Conservation (phyloP, 1,140 invertebrate species). For the Triops longicaudatus region DNA sequence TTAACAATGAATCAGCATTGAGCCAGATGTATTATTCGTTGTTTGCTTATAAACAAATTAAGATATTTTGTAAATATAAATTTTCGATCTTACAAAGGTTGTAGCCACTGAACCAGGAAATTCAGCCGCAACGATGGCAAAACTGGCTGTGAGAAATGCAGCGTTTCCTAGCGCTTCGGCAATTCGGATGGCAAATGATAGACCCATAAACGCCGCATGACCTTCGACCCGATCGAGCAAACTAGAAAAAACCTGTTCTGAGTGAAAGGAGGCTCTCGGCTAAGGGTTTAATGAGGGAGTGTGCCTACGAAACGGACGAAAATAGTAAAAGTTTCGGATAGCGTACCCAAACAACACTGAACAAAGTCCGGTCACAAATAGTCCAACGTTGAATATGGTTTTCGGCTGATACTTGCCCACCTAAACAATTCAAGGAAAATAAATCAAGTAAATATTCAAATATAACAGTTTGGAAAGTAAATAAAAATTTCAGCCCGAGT, state of each 20-base stretch:
- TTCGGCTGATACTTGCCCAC: constrained; percentile 75
- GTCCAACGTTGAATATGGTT: constrained; percentile 73
- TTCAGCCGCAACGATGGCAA: constrained; percentile 87
- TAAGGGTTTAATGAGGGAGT: constrained; percentile 5
- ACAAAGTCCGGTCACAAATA: constrained; percentile 71
- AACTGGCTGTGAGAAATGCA: constrained; percentile 81
- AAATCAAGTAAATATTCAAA: not conserved
- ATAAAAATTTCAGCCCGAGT: too few species aligned
- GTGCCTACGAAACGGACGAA: not conserved
- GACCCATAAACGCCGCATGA: constrained; percentile 68
- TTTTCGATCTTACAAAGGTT: constrained; percentile 61
- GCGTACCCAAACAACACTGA: constrained; percentile 74
- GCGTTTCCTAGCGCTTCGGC: constrained; percentile 87
- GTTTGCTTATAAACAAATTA: too few species aligned
- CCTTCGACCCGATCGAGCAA: constrained; percentile 71
- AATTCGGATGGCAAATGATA: constrained; percentile 77
- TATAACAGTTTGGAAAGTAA: too few species aligned
- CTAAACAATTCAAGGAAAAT: constrained; percentile 39
- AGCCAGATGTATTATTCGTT: too few species aligned
- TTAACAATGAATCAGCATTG: too few species aligned
- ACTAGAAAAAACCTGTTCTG: constrained; percentile 43
- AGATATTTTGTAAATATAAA: too few species aligned
- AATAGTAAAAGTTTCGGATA: constrained; percentile 31
- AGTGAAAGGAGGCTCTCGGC: constrained; percentile 23
- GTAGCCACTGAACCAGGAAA: constrained; percentile 83